Base-by-base conservation (phyloP, 2,113 vertebrate species). In the Acinonyx jubatus region DNA sequence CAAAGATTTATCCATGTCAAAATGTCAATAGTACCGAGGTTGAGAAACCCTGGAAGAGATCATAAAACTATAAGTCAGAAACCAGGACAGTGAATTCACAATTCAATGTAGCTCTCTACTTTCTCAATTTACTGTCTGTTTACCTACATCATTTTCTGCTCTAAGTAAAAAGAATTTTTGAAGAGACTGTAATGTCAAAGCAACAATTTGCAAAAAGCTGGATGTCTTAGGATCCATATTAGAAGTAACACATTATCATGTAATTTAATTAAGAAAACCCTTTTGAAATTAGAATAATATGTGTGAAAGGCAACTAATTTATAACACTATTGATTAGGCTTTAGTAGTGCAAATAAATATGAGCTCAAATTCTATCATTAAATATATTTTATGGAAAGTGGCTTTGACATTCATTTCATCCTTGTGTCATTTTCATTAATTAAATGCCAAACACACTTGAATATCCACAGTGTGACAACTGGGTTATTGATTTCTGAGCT, bases 341-440 rank as follows among this genome's bases (percentile, higher is more conserved):
- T 97, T 86, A 57, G 19, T 69, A 78, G 13, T 48, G 11, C 29
- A 96, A 80, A 92, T 92, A 96, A 96, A 97, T 69, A 45, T 19
- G 69, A 92, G 5, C 3, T 83, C n/a, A 45, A 57, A 78, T 81
- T 92, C 16, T 96, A 52, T 33, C 68, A 89, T 83, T 91, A 16
- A 36, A 95, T 4, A 71, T 38, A 66, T 76, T 96, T 96, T 93
- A 45, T 74, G 52, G 10, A 93, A 81, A 79, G 19, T 83, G 78
- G 89, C 55, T 80, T 96, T 94, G 73, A 76, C 63, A 66, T 52
- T 65, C 16, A 89, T 52, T 65, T 90, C 61, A 9, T 63, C 15
- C 55, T 91, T 88, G 18, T 79, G 5, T 71, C 7, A 83, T 74
- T 57, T 52, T 89, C 33, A 82, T 96, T 91, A 87, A 85, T 95